A percentile compares a stretch with the other conserved stretches of the same genome.
Conservation (phyloP, 2,113 vertebrate species). For the Bubo scandiacus region DNA sequence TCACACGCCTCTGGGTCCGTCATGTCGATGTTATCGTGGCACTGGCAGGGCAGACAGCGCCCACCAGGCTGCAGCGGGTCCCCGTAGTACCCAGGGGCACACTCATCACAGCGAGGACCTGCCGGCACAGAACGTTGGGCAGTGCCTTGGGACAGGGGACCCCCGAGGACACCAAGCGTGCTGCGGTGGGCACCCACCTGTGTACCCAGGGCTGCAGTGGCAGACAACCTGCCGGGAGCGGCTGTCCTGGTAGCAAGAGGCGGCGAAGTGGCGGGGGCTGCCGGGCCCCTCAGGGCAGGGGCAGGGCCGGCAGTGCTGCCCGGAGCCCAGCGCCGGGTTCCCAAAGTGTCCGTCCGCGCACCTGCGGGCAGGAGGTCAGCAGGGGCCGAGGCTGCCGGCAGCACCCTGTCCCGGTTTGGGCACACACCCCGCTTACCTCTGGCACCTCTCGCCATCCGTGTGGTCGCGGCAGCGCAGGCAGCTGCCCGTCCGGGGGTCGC, state of each 20-base stretch:
- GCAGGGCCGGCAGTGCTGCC: conserved; percentile 89
- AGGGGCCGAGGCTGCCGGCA: rapidly evolving
- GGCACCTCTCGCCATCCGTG: conserved; percentile 87
- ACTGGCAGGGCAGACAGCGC: conserved; percentile 87
- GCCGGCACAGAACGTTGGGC: background rate
- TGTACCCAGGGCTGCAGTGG: conserved; percentile 91
- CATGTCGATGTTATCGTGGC: conserved; percentile 91
- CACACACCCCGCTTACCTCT: conserved; percentile 73
- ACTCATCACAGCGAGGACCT: conserved; percentile 90
- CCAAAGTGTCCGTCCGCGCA: conserved; percentile 88
- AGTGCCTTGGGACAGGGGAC: rapidly evolving
- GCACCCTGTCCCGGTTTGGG: background rate
- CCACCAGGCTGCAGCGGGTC: conserved; percentile 85
- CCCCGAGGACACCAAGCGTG: rapidly evolving
- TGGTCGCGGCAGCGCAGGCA: conserved; percentile 89
- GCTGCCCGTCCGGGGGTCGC: conserved; percentile 81
- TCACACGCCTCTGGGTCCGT: conserved; percentile 84
- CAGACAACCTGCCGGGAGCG: conserved; percentile 87
- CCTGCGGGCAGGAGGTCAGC: conserved; percentile 50
- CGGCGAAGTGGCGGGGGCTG: conserved; percentile 86
- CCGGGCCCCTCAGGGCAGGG: conserved; percentile 90
- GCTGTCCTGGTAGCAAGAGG: conserved; percentile 91
- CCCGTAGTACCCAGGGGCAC: conserved; percentile 93
- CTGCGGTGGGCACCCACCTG: conserved; percentile 70
- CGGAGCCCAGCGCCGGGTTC: conserved; percentile 83